These are phyloP conservation scores for Aphidius ervi DNA, from an alignment of 1,140 invertebrate species.

Conservation along the genomic window DNA sequence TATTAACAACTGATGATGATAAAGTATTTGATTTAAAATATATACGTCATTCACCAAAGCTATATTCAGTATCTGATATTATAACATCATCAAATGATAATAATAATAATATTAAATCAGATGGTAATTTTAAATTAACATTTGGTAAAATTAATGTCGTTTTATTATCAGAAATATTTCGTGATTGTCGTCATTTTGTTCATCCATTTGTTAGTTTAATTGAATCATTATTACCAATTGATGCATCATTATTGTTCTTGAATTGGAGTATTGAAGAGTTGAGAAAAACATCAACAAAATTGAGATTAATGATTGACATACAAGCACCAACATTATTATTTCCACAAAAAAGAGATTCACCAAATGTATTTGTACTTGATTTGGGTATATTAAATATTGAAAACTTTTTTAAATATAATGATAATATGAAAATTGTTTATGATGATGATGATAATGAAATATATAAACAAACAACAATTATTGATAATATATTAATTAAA, in stretches of 20 bases:
- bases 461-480: slow-evolving; percentile 38
- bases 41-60: slow-evolving; percentile 62
- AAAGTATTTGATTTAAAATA: slow-evolving; percentile 75
- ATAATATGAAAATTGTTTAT: slow-evolving; percentile 31
- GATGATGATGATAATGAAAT: slow-evolving; percentile 16
- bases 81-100: slow-evolving; percentile 39
- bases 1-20: slow-evolving; percentile 69
- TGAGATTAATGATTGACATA: slow-evolving; percentile 69
- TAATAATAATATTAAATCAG: slow-evolving; percentile 57
- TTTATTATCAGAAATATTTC: slow-evolving; percentile 66
- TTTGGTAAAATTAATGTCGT: slow-evolving; percentile 70
- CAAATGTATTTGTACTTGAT: slow-evolving; percentile 74
- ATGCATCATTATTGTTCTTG: slow-evolving; percentile 29
- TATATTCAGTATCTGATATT: slow-evolving; percentile 52
- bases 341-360: slow-evolving; percentile 75
- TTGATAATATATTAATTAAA: slow-evolving; percentile 70
- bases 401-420: slow-evolving; percentile 73
- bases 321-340: slow-evolving; percentile 71
- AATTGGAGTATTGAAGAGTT: slow-evolving; percentile 51
- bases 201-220: slow-evolving; percentile 56
- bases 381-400: slow-evolving; percentile 71
- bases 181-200: slow-evolving; percentile 68
- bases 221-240: slow-evolving; percentile 24
- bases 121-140: slow-evolving; percentile 67
- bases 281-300: slow-evolving; percentile 59